Percentiles rank a stretch among this genome's conserved stretches.
These are phyloP conservation scores for Triplophysa dalaica DNA, from an alignment of 2,113 vertebrate genomes.

Conservation along the genomic window DNA sequence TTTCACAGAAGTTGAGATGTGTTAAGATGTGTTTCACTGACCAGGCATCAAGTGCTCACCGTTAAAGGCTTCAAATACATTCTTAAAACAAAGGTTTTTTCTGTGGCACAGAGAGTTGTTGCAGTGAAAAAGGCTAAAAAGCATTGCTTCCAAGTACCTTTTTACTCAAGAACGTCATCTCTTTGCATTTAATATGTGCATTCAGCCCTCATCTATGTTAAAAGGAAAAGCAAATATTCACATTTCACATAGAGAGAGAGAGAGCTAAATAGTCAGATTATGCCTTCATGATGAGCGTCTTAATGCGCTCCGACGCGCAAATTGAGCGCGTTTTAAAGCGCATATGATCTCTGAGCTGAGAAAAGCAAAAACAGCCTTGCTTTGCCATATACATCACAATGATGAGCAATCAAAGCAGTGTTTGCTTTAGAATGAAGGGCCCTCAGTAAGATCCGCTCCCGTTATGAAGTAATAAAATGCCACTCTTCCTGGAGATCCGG, in stretches of 20 bases:
- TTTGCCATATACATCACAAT: constrained; percentile 69
- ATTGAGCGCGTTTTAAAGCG: constrained; percentile 72
- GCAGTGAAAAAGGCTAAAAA: no score
- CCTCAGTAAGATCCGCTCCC: constrained; percentile 68
- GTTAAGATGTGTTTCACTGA: not conserved
- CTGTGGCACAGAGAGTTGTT: no score
- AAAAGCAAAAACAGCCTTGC: constrained; percentile 57
- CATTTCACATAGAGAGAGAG: constrained; percentile 59
- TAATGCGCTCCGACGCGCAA: constrained; percentile 59
- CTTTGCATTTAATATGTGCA: not conserved
- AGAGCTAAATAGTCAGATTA: constrained; percentile 65
- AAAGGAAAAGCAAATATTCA: constrained; percentile 49
- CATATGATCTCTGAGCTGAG: constrained; percentile 69
- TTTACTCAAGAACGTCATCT: no score
- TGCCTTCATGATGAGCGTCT: constrained; percentile 67
- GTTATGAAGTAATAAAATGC: constrained; percentile 84
- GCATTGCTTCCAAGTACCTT: no score
- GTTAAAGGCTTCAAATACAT: not conserved
- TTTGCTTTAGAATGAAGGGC: constrained; percentile 69
- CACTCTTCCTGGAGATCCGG: constrained; percentile 63
- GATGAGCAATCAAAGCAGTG: constrained; percentile 76
- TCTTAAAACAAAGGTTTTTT: no score
- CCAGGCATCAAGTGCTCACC: not conserved
- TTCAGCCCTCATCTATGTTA: constrained; percentile 5
- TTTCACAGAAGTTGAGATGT: no score